Conservation (phyloP, 2,888 invertebrate species). For the Seira musarum region DNA sequence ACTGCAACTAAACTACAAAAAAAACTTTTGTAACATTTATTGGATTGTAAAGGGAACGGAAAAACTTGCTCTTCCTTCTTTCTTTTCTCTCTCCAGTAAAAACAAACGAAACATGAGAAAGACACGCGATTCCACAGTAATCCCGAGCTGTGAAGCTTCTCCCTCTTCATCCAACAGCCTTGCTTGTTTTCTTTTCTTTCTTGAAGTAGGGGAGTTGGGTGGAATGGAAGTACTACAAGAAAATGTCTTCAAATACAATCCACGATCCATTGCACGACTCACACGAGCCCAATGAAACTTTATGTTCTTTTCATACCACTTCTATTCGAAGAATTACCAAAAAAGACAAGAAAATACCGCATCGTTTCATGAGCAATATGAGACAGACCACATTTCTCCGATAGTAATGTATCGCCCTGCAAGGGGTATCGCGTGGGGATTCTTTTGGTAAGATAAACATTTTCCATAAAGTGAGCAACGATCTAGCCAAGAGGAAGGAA, state of each 20-base stretch:
- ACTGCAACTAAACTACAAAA: too few species aligned
- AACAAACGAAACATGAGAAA: not conserved
- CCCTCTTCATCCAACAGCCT: not conserved
- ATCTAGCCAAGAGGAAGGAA: not conserved
- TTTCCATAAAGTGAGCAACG: not conserved
- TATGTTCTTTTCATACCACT: constrained; percentile 10
- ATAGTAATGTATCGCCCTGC: not conserved
- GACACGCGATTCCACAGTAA: not conserved
- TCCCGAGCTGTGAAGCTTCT: not conserved
- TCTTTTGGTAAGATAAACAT: constrained; percentile 4
- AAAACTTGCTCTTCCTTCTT: not conserved
- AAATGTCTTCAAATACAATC: constrained; percentile 19
- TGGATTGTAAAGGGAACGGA: not conserved
- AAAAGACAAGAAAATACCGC: too few species aligned
- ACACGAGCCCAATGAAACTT: constrained; percentile 8
- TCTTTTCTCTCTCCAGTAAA: not conserved
- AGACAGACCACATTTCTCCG: not conserved
- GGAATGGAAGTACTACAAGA: constrained; percentile 11
- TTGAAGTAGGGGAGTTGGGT: not conserved
- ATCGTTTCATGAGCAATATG: not conserved
- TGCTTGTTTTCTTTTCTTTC: not conserved
- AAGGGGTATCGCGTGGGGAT: too few species aligned
- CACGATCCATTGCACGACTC: too few species aligned
- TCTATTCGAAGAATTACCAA: not conserved
- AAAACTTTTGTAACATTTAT: too few species aligned